Base-by-base conservation (phyloP, 2,797 vertebrate species). In the Sphenodon punctatus region DNA sequence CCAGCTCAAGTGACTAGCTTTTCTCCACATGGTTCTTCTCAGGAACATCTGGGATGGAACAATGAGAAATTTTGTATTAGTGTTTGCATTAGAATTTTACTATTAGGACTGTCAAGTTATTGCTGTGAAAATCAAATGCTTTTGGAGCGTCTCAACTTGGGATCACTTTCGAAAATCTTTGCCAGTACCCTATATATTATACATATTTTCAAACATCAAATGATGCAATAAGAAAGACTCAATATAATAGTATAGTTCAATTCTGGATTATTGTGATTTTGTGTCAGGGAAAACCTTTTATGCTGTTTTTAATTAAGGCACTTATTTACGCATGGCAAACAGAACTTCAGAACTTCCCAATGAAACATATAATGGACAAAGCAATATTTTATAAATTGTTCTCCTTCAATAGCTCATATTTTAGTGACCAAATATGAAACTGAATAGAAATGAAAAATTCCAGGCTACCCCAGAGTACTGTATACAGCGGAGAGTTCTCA, bases 401-500 rank as follows among this genome's bases (percentile, higher is more conserved):
- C 87, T 73, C 27, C 42, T 45, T 51, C 39, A 19, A 36, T 38
- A 72, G 64, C 42, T 10, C 65, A 7, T 36, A 34, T 45, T 14
- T 61, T 30, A 36, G 20, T 25, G 13, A 16, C 58, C 8, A 80
- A 78, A 71, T 10, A 30, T 8, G 68, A 61, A 70, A 80, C 2
- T 74, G 36, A 77, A n/a, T 66, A 39, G 25, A 67, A 58, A 49
- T 43, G 1, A 68, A 67, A 63, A 67, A 23, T 17, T 64, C 38
- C 20, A 74, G 43, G 42, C 2, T 8, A 60, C 56, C 22, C 72
- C 69, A 65, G 74, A 80, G 71, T 79, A 46, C 38, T 53, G n/a
- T n/a, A n/a, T 53, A 55, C n/a, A 17, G 30, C 46, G 66, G 83
- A 4, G 63, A 46, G 71, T 63, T 68, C 64, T 30, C 48, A 46